Base-by-base conservation (phyloP, 2,113 vertebrate species). In the Mastomys coucha region DNA sequence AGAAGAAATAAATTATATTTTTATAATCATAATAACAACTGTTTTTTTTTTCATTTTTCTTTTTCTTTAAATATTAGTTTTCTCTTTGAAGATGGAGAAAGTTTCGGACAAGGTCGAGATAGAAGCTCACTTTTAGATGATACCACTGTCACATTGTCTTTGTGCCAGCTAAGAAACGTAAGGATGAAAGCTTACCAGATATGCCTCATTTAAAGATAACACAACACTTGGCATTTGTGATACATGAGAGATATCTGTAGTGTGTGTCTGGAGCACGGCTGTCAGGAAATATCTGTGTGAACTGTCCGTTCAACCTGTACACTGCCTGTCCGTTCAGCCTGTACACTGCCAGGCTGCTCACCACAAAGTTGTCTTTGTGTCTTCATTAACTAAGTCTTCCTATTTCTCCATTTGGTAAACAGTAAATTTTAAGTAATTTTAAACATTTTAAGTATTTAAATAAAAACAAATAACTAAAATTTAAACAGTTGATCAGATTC, bases 91-190 rank as follows among this genome's bases (percentile, higher is more conserved):
- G 99, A 99, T 88, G 99, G 99, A 28, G 99, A 99, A 98, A 99
- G 99, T 9, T 99, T 99, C 98, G 99, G 99, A 67, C 99, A 99
- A 98, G 99, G 99, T 77, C 98, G 99, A 94, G 99, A 99, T 97
- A 98, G 99, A 96, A 99, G 99, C 96, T 99, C 99, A 78, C 98
- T 99, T 3, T 98, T 99, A 51, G 99, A 99, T 97, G 99, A 99
- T 97, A 99, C 99, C 20, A 99, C 99, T 3, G 99, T 99, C 96
- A 99, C 99, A 0, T 97, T 99, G 94, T 99, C 99, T 13, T 98
- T 99, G 45, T 99, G 99, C 97, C 99, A 99, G 81, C 99, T 99
- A 72, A 99, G 98, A 99, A 99, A 99, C 0, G 99, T 99, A 98
- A 99, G 99, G 49, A 42, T 56, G 22, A 3, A 78, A n/a, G 90